Conservation (phyloP, 2,888 invertebrate genomes). For the Chromoteleia sp. region DNA sequence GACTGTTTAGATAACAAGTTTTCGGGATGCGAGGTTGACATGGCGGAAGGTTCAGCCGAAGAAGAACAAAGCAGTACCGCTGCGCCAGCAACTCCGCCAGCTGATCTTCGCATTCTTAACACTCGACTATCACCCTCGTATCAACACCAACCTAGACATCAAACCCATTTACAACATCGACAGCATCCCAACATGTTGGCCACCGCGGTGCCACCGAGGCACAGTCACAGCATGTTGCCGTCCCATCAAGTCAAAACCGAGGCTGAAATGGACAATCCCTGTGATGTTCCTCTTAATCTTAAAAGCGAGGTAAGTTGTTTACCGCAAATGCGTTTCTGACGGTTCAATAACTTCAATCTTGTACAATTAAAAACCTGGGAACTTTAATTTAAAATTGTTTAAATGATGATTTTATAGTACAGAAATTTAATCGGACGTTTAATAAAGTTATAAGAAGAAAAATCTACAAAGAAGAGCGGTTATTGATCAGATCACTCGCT, state of each 20-base stretch:
- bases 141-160: slow-evolving; percentile 81
- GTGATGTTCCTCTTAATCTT: slow-evolving; percentile 84
- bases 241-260: slow-evolving; percentile 83
- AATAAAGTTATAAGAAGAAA: no score
- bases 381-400: no score
- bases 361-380: no score
- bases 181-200: slow-evolving; percentile 83
- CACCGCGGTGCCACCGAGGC: slow-evolving; percentile 82
- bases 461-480: no score
- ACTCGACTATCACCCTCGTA: slow-evolving; percentile 82
- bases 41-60: slow-evolving; percentile 91
- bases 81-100: slow-evolving; percentile 86
- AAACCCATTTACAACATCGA: slow-evolving; percentile 80
- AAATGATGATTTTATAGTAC: no score
- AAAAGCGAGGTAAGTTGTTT: slow-evolving; percentile 82
- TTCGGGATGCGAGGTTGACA: slow-evolving; percentile 93
- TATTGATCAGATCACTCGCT: no score
- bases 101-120: slow-evolving; percentile 85
- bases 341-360: no score
- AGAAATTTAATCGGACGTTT: no score
- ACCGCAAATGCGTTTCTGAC: not conserved
- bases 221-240: slow-evolving; percentile 82
- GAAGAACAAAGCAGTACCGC: slow-evolving; percentile 87
- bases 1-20: slow-evolving; percentile 87
- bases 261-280: slow-evolving; percentile 81